These are phyloP conservation scores for Drosophila borealis DNA, from an alignment of 2,888 invertebrate genomes.

Conservation along the genomic window DNA sequence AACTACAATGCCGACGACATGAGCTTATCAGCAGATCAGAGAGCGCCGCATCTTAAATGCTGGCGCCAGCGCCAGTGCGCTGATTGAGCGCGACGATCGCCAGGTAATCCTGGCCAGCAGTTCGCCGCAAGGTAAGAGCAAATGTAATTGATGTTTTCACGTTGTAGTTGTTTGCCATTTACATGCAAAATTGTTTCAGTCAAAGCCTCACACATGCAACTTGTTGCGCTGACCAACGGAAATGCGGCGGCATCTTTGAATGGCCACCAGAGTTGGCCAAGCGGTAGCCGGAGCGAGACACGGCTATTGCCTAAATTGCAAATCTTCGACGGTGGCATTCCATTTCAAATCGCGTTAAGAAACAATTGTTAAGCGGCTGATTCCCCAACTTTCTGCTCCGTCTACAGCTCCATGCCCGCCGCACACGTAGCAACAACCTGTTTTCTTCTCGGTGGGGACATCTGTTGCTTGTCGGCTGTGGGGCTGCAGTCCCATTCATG, in stretches of 20 bases:
- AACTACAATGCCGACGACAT: constrained; percentile 61
- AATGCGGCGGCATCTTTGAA: constrained; percentile 69
- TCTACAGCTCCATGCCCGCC: constrained; percentile 55
- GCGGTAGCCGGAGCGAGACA: constrained; percentile 18
- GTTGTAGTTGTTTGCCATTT: constrained; percentile 77
- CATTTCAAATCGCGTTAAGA: constrained; percentile 77
- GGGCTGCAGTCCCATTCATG: constrained; percentile 65
- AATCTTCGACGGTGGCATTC: constrained; percentile 75
- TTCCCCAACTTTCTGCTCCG: constrained; percentile 37
- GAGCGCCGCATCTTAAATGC: constrained; percentile 85
- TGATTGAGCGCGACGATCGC: constrained; percentile 82
- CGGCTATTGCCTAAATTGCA: constrained; percentile 64
- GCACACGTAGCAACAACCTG: constrained; percentile 72
- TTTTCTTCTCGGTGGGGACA: constrained; percentile 53
- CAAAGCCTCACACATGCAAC: constrained; percentile 35
- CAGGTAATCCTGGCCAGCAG: constrained; percentile 64
- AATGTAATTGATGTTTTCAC: constrained; percentile 79
- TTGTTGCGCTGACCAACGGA: constrained; percentile 57
- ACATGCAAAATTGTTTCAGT: constrained; percentile 60
- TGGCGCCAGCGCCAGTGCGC: constrained; percentile 84
- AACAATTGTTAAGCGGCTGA: constrained; percentile 73
- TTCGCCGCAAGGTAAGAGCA: constrained; percentile 28
- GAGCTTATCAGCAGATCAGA: constrained; percentile 84
- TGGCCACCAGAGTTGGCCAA: constrained; percentile 11
- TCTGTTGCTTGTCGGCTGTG: constrained; percentile 55